Conservation (phyloP, 64 coral and sea anemone genomes). For the Porites australiensis region DNA sequence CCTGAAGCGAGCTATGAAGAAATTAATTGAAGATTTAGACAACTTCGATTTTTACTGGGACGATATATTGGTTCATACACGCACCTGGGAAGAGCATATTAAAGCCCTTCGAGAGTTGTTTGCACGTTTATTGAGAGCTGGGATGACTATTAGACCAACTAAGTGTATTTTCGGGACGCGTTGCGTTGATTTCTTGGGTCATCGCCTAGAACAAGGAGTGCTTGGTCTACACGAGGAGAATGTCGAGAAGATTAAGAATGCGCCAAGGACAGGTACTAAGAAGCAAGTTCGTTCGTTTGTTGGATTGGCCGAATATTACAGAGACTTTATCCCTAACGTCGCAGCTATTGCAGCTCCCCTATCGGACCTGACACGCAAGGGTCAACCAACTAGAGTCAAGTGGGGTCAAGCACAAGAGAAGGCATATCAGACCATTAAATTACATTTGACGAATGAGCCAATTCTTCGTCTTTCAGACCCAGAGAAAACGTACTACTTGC, state of each 20-base stretch:
- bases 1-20: too few species aligned
- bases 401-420: background rate
- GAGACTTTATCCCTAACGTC: conserved; percentile 61
- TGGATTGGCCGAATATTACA: background rate
- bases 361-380: conserved; percentile 38
- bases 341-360: conserved; percentile 34
- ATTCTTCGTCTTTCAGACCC: conserved; percentile 49
- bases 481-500: background rate
- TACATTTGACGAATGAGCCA: background rate
- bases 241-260: conserved; percentile 3
- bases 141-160: conserved; percentile 18
- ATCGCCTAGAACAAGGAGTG: conserved; percentile 23
- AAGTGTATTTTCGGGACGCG: conserved; percentile 16
- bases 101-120: too few species aligned
- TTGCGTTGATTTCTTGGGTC: conserved; percentile 39
- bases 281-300: conserved; percentile 47
- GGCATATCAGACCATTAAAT: background rate
- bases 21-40: too few species aligned
- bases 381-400: conserved; percentile 27
- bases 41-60: too few species aligned
- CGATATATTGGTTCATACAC: too few species aligned
- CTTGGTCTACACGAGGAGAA: conserved; percentile 48
- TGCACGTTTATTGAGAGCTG: background rate
- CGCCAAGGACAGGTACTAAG: conserved; percentile 36
- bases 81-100: too few species aligned